Conservation (phyloP, 2,888 invertebrate species). For the Latrodectus elegans region DNA sequence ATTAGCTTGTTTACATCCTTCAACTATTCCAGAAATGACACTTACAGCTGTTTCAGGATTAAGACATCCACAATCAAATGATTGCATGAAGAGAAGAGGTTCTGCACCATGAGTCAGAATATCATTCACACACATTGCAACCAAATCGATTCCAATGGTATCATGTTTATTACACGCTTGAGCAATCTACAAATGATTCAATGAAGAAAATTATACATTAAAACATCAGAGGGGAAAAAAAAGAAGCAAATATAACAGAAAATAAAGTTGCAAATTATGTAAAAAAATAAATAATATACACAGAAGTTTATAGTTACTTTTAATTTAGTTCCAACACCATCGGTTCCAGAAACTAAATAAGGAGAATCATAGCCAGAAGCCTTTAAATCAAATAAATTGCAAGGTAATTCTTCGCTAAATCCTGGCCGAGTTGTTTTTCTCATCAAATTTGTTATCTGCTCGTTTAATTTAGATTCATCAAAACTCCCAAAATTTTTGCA, state of each 20-base stretch:
- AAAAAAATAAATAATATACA: background rate
- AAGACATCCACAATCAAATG: slow-evolving; percentile 92
- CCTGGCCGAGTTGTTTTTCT: slow-evolving; percentile 21
- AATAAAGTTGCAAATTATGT: background rate
- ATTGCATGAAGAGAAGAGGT: slow-evolving; percentile 96
- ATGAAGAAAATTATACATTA: background rate
- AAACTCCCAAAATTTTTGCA: too few species aligned
- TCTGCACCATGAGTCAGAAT: slow-evolving; percentile 95
- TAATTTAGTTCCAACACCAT: slow-evolving; percentile 97
- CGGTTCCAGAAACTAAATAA: slow-evolving; percentile 93
- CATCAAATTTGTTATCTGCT: background rate
- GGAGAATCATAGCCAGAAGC: slow-evolving; percentile 87
- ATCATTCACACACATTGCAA: slow-evolving; percentile 99
- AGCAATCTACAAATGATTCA: slow-evolving; percentile 81
- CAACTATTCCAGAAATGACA: slow-evolving; percentile 89
- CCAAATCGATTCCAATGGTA: slow-evolving; percentile 93
- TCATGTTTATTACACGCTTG: slow-evolving; percentile 85
- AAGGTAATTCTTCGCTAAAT: slow-evolving; percentile 7
- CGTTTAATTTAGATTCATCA: background rate
- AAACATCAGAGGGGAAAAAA: too few species aligned
- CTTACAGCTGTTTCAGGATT: slow-evolving; percentile 84
- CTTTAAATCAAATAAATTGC: slow-evolving; percentile 89
- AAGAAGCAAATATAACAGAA: background rate
- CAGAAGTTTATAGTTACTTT: slow-evolving; percentile 79
- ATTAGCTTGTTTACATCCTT: slow-evolving; percentile 89